These are phyloP conservation scores for Ylistrum balloti DNA, from an alignment of 1,140 invertebrate genomes.

Conservation along the genomic window DNA sequence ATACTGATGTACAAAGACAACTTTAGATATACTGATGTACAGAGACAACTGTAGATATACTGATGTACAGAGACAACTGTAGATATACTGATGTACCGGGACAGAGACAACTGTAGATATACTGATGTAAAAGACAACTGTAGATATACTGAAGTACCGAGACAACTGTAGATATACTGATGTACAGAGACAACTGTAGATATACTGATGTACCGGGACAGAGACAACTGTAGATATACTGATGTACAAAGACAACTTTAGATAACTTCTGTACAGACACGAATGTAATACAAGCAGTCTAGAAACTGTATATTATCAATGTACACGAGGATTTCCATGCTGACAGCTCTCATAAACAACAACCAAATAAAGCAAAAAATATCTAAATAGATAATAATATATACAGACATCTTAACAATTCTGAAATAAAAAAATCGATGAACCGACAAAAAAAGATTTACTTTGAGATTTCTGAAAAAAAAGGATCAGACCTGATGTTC, in stretches of 20 bases:
- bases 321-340: background rate
- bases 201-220: background rate
- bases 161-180: too few species aligned
- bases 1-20: background rate
- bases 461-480: too few species aligned
- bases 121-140: background rate
- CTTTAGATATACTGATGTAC: background rate
- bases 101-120: background rate
- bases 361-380: too few species aligned
- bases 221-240: background rate
- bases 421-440: too few species aligned
- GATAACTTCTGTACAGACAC: too few species aligned
- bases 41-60: background rate
- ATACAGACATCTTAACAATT: too few species aligned
- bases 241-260: background rate
- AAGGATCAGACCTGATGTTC: too few species aligned
- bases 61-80: background rate
- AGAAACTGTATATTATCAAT: background rate
- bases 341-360: background rate
- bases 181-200: background rate
- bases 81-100: background rate
- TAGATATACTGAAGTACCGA: too few species aligned
- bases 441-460: too few species aligned
- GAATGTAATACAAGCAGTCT: background rate
- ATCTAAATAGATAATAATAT: too few species aligned